Evolutionary conservation across 2,113 vertebrate genomes (phyloP).

Genomic region (Lagopus leucura): DNA sequence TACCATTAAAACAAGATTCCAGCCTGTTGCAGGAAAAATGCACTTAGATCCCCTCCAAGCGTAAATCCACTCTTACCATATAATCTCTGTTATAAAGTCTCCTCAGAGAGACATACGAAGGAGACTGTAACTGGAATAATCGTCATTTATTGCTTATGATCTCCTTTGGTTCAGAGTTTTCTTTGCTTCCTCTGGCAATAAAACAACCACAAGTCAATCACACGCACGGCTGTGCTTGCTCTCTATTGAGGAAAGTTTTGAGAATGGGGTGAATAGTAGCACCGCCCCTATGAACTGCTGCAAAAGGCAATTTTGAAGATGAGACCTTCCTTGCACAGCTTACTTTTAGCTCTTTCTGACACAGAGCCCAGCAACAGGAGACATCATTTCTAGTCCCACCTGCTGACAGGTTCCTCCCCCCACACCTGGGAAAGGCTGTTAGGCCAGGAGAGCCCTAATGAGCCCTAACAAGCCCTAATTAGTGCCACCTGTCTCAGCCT

Average conservation of each 20-base stretch:
- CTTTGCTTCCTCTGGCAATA: conserved; percentile 28
- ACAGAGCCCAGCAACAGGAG: not conserved
- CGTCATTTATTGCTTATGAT: conserved; percentile 33
- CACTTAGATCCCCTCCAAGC: conserved; percentile 54
- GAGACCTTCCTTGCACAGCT: not conserved
- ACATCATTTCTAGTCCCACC: too few species aligned
- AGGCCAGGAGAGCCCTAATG: not conserved
- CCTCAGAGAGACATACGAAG: conserved; percentile 35
- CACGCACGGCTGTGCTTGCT: not conserved
- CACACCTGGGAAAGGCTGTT: not conserved
- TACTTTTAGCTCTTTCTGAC: not conserved
- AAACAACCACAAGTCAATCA: not conserved
- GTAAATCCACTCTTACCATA: conserved; percentile 54
- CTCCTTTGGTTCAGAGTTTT: conserved; percentile 3
- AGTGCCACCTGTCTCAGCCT: not conserved
- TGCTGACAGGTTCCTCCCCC: not conserved
- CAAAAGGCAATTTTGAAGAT: not conserved
- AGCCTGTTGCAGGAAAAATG: conserved; percentile 45
- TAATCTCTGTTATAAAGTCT: conserved; percentile 45
- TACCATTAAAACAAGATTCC: conserved; percentile 68
- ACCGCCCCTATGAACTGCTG: not conserved
- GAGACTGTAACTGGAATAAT: conserved; percentile 28
- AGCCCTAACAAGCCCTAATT: fast-evolving
- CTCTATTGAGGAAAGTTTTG: not conserved
- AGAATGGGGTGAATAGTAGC: not conserved